Evolutionary conservation across 2,113 vertebrate species (phyloP).

Genomic region (Hyaena hyaena): DNA sequence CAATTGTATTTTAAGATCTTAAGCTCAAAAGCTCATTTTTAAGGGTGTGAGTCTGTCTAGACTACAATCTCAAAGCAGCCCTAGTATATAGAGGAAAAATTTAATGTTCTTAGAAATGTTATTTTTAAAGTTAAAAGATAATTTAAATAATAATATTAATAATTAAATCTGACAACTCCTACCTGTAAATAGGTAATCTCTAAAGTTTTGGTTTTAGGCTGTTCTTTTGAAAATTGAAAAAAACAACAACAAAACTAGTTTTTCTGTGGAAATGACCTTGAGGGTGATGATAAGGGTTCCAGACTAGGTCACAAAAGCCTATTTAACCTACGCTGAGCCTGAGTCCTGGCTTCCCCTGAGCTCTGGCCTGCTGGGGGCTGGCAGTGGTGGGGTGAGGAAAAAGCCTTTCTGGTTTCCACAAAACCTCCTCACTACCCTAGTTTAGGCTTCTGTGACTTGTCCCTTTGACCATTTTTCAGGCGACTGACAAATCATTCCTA

Average conservation of each 20-base stretch:
- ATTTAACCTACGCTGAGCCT: background rate
- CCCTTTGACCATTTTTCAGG: background rate
- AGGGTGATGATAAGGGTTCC: background rate
- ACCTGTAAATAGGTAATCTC: background rate
- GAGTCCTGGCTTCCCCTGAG: background rate
- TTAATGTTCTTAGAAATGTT: conserved; percentile 33
- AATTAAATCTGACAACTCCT: background rate
- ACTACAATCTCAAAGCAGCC: conserved; percentile 39
- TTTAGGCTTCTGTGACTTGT: background rate
- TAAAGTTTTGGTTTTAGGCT: background rate
- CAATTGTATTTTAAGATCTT: conserved; percentile 54
- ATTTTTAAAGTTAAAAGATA: conserved; percentile 44
- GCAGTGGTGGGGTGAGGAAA: background rate
- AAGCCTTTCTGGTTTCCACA: background rate
- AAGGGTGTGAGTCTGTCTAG: conserved; percentile 55
- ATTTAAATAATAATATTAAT: conserved; percentile 3
- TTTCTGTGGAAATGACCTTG: background rate
- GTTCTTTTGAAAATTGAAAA: background rate
- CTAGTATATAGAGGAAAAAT: background rate
- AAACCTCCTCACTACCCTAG: background rate
- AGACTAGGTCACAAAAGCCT: background rate
- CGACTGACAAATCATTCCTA: background rate
- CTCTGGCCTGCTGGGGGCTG: background rate
- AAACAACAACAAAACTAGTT: background rate
- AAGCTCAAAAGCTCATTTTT: conserved; percentile 57